These are phyloP conservation scores for Dynastes maya DNA, from an alignment of 2,888 invertebrate genomes.

Conservation along the genomic window DNA sequence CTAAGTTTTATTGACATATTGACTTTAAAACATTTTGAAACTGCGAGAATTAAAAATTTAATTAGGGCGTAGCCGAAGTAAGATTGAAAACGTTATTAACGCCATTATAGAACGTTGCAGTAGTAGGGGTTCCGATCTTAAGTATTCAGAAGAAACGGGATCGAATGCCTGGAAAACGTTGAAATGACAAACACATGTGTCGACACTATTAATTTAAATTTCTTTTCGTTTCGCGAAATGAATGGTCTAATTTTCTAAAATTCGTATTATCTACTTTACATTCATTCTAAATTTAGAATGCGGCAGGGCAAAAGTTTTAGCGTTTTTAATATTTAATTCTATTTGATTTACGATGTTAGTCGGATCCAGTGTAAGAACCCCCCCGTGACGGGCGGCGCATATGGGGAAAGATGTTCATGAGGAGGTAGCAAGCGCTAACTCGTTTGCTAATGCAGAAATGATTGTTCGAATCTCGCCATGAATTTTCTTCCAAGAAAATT, in stretches of 20 bases:
- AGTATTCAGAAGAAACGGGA: slow-evolving; percentile 52
- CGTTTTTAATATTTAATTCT: slow-evolving; percentile 72
- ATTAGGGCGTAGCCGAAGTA: neutral
- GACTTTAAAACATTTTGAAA: neutral
- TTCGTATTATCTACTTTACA: slow-evolving; percentile 72
- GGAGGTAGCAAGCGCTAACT: slow-evolving; percentile 68
- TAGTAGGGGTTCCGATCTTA: neutral
- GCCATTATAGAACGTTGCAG: neutral
- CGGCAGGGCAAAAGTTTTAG: slow-evolving; percentile 68
- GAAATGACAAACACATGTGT: slow-evolving; percentile 71
- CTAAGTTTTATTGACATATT: neutral
- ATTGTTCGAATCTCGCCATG: slow-evolving; percentile 69
- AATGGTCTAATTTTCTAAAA: slow-evolving; percentile 71
- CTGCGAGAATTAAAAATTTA: neutral
- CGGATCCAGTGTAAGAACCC: slow-evolving; percentile 63
- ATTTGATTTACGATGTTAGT: slow-evolving; percentile 71
- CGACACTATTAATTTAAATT: slow-evolving; percentile 71
- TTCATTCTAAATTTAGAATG: slow-evolving; percentile 71
- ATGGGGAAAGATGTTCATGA: slow-evolving; percentile 61
- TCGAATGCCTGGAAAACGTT: slow-evolving; percentile 65
- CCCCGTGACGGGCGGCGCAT: slow-evolving; percentile 57
- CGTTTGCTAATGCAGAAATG: slow-evolving; percentile 69
- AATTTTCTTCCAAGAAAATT: slow-evolving; percentile 70
- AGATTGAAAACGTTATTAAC: slow-evolving; percentile 33
- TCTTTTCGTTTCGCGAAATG: slow-evolving; percentile 67